phyloP scores from a whole-genome alignment of 2,797 vertebrate species.

The Malacoctenus gilli region DNA sequence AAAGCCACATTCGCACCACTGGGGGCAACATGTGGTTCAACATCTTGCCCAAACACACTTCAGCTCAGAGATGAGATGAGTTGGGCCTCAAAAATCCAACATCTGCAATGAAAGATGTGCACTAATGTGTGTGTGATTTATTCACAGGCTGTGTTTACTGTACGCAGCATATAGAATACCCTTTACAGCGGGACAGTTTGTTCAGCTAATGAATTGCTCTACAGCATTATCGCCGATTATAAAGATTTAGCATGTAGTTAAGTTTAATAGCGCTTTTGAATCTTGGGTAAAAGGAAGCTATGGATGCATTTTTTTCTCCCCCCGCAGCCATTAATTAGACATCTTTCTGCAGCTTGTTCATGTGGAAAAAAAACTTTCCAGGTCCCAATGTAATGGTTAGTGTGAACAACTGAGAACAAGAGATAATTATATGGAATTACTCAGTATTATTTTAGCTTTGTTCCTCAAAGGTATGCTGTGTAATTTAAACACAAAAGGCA shows the following conservation, averaged over 20 bases:
- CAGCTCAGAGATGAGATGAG: no score
- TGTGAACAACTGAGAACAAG: conserved; percentile 31
- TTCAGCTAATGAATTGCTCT: conserved; percentile 36
- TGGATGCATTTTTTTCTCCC: conserved; percentile 22
- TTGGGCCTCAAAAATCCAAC: no score
- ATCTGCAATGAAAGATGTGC: no score
- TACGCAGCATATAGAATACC: neutral
- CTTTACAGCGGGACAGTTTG: conserved; percentile 24
- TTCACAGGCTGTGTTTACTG: conserved; percentile 11
- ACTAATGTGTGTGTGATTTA: no score
- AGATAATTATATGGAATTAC: conserved; percentile 55
- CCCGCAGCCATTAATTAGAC: conserved; percentile 18
- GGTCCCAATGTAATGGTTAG: conserved; percentile 22
- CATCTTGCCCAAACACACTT: no score
- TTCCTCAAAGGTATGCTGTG: conserved; percentile 39
- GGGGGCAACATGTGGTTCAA: no score
- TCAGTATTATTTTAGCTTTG: conserved; percentile 53
- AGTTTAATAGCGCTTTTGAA: conserved; percentile 29
- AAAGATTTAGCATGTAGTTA: conserved; percentile 42
- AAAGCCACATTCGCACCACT: no score
- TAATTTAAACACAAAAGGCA: conserved; percentile 63
- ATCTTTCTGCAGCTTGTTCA: neutral
- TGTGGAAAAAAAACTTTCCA: neutral
- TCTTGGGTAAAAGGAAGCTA: neutral
- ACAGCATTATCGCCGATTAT: conserved; percentile 41